phyloP scores from a whole-genome alignment of 2,888 invertebrate genomes.

The Callyntrura sp. region DNA sequence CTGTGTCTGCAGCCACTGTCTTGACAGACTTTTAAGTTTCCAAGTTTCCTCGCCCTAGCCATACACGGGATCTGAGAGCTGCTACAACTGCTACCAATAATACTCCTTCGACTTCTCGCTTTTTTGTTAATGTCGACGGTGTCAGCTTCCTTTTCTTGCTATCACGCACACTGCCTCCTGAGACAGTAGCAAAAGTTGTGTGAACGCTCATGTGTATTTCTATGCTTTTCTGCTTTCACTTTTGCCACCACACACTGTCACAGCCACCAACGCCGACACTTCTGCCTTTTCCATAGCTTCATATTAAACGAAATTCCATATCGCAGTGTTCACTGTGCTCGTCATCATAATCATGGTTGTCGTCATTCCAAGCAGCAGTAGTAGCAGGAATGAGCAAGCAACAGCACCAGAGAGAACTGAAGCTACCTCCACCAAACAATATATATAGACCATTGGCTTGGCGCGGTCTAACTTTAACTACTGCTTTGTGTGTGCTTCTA shows the following conservation, averaged over 20 bases:
- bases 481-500: background rate
- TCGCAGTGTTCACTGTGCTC: background rate
- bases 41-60: background rate
- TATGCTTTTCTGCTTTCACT: constrained; percentile 43
- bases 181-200: constrained; percentile 36
- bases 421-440: background rate
- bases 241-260: constrained; percentile 2
- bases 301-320: constrained; percentile 37
- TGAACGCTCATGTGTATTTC: constrained; percentile 11
- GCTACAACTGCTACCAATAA: background rate
- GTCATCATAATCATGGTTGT: constrained; percentile 27
- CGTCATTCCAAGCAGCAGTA: background rate
- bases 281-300: background rate
- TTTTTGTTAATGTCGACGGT: constrained; percentile 4
- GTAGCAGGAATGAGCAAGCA: constrained; percentile 4
- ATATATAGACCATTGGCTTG: constrained; percentile 44
- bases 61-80: background rate
- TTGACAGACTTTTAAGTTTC: constrained; percentile 25
- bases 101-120: background rate
- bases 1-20: background rate
- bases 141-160: constrained; percentile 8
- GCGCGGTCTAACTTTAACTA: no score
- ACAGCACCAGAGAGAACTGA: constrained; percentile 24
- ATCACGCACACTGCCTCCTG: constrained; percentile 44
- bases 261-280: constrained; percentile 24